Conservation (phyloP, 2,113 vertebrate species). For the Recurvirostra avosetta region DNA sequence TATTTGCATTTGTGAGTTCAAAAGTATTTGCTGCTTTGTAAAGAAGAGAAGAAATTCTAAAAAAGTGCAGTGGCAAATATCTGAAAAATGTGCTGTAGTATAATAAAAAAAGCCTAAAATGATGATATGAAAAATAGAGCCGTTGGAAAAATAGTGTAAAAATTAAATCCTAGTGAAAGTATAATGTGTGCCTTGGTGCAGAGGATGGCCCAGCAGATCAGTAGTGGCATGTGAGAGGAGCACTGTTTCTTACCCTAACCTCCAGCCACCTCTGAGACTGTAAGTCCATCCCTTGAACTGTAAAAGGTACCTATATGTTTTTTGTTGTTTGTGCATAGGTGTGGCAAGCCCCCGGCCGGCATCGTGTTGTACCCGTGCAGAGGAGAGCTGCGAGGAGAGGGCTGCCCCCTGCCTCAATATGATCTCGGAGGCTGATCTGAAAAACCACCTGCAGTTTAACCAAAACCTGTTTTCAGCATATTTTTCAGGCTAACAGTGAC, state of each 20-base stretch:
- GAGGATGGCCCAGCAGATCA: background rate
- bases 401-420: rapidly evolving
- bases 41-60: background rate
- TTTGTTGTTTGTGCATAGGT: background rate
- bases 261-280: background rate
- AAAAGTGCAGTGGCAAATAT: background rate
- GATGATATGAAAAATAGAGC: background rate
- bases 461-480: background rate
- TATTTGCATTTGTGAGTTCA: background rate
- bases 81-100: background rate
- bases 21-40: background rate
- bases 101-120: background rate
- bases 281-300: too few relatives aligned
- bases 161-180: background rate
- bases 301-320: rapidly evolving
- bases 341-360: rapidly evolving
- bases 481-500: background rate
- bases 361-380: rapidly evolving
- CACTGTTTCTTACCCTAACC: background rate
- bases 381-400: background rate
- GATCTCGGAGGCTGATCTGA: background rate
- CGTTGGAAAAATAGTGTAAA: background rate
- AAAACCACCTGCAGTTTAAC: background rate
- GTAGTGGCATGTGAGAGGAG: background rate
- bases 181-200: background rate